Evolutionary conservation across 2,113 vertebrate genomes (phyloP).

Genomic region (Verasper variegatus): DNA sequence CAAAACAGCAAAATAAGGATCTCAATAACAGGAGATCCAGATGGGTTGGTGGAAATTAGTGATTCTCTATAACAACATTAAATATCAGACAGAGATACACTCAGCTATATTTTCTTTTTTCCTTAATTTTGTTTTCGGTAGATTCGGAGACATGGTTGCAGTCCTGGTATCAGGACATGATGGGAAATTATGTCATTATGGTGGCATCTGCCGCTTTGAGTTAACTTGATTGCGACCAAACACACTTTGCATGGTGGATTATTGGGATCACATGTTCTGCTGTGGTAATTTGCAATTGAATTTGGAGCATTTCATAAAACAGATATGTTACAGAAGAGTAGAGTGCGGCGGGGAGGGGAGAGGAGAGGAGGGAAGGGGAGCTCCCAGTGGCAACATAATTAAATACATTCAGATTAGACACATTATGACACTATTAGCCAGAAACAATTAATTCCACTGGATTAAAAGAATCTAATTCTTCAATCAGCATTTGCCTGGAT

Average conservation of each 20-base stretch:
- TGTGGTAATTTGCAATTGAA: not conserved
- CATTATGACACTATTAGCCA: slow-evolving; percentile 34
- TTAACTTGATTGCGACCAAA: not conserved
- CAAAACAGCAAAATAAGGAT: no score
- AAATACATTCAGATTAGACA: slow-evolving; percentile 43
- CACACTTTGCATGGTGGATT: not conserved
- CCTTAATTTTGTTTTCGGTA: not conserved
- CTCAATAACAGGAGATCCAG: not conserved
- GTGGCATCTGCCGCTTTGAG: not conserved
- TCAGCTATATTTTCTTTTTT: not conserved
- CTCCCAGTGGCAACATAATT: slow-evolving; percentile 43
- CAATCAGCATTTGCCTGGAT: slow-evolving; percentile 10
- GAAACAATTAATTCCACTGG: slow-evolving; percentile 45
- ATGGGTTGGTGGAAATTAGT: not conserved
- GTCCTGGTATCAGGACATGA: not conserved
- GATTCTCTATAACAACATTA: slow-evolving; percentile 12
- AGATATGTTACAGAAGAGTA: not conserved
- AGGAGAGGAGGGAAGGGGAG: not conserved
- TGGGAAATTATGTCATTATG: not conserved
- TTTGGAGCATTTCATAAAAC: not conserved
- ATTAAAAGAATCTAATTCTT: slow-evolving; percentile 35
- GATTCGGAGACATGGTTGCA: not conserved
- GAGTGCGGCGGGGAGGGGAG: not conserved
- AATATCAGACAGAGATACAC: slow-evolving; percentile 8
- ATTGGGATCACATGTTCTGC: not conserved